Base-by-base conservation (phyloP, 2,113 vertebrate genomes). In the Oreochromis niloticus region DNA sequence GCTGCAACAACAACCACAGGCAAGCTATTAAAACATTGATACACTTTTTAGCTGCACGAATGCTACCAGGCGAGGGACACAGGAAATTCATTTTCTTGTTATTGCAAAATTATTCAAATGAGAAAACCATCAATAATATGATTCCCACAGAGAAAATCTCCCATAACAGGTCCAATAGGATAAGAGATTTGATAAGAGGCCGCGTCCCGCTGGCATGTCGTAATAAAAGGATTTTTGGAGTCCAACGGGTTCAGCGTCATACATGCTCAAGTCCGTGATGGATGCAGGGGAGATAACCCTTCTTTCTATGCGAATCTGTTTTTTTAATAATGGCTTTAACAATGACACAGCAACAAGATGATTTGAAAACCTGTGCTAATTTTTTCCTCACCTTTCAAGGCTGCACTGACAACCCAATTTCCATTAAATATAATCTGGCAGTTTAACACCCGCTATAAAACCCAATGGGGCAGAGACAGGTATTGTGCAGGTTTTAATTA, bases 101-200 rank as follows among this genome's bases (percentile, higher is more conserved):
- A 94, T 95, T 95, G 91, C 88, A 90, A 95, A 94, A 93, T 95
- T 92, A 96, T 96, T 96, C 89, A 94, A 95, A 96, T 96, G 92
- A 91, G 91, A 92, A 91, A 92, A 81, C 87, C 92, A 85, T 96
- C 92, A 94, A 96, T 95, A 95, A 94, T 92, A 79, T 56, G 86
- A 93, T 93, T 95, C 89, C 93, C 85, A 87, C 78, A 79, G 88
- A 90, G 92, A 92, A 95, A 92, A 94, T 94, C 82, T 88, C 85
- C 66, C 81, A 63, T 87, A 88, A 93, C 88, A 87, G 93, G 85
- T 92, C 90, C 86, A 86, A 75, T 50, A 82, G 93, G 90, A 95
- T 84, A 81, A 81, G 61, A 90, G 85, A 88, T 92, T 88, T 85
- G 88, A 95, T 94, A 93, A 93, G 75, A 84, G 52, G 61, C 46